These are phyloP conservation scores for Eilema sororculum DNA, from an alignment of 2,888 invertebrate species.

Conservation along the genomic window DNA sequence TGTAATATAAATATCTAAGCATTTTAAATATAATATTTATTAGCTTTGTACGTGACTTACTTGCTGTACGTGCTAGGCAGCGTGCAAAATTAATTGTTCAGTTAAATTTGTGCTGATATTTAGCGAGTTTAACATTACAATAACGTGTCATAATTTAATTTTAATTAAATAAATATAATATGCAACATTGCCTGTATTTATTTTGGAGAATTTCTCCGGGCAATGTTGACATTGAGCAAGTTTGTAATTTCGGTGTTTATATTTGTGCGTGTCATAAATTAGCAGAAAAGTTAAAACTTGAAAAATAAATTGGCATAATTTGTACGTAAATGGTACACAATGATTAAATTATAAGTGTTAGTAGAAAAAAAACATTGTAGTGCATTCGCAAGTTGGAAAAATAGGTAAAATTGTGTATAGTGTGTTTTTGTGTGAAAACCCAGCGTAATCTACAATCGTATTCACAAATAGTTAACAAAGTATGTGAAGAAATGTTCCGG, in stretches of 20 bases:
- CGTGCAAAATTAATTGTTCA: conserved; percentile 76
- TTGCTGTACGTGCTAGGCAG: conserved; percentile 89
- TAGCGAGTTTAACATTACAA: conserved; percentile 27
- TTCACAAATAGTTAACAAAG: background rate
- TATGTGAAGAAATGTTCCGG: background rate
- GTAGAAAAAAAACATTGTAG: background rate
- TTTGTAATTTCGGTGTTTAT: conserved; percentile 5
- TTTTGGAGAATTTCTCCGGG: background rate
- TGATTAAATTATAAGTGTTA: background rate
- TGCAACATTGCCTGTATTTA: background rate
- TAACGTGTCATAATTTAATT: background rate
- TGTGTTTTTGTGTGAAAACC: background rate
- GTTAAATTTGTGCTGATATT: conserved; percentile 55
- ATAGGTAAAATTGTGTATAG: background rate
- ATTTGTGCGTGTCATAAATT: conserved; percentile 29
- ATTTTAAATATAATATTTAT: conserved; percentile 29
- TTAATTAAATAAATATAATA: background rate
- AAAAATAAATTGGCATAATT: background rate
- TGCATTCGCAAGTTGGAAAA: conserved; percentile 7
- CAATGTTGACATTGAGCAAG: conserved; percentile 5
- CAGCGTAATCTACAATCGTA: background rate
- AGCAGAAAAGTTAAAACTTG: conserved; percentile 20
- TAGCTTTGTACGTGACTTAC: conserved; percentile 80
- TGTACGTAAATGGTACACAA: background rate
- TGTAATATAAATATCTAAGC: conserved; percentile 45